These are phyloP conservation scores for Lycophotia porphyrea DNA, from an alignment of 2,888 invertebrate genomes.

Conservation along the genomic window DNA sequence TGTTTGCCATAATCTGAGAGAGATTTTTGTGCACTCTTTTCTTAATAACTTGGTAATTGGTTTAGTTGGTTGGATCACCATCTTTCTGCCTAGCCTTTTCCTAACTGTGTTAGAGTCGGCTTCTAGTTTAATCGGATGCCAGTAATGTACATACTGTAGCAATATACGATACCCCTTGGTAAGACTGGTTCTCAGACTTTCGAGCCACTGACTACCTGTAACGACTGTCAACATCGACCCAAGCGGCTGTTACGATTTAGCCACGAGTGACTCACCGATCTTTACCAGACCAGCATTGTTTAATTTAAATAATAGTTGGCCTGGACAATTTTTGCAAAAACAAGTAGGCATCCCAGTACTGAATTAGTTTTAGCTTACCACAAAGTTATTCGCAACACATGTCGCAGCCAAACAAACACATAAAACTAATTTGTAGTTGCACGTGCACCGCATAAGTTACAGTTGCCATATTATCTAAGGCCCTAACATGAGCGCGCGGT, in stretches of 20 bases:
- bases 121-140: no score
- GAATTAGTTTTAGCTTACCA: neutral
- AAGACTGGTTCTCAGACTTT: no score
- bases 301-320: neutral
- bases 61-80: no score
- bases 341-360: no score
- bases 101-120: no score
- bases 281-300: neutral
- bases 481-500: neutral
- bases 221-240: no score
- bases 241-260: no score
- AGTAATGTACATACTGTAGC: no score
- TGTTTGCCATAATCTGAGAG: neutral
- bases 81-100: no score
- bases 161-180: no score
- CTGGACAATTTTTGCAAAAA: neutral
- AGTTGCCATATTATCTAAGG: conserved; percentile 17
- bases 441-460: conserved; percentile 9
- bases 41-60: neutral
- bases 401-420: neutral
- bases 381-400: neutral
- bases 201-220: no score
- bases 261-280: no score
- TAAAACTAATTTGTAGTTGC: neutral
- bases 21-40: neutral